phyloP scores from a whole-genome alignment of 2,888 invertebrate genomes.

The Cryptocephalus moraei region DNA sequence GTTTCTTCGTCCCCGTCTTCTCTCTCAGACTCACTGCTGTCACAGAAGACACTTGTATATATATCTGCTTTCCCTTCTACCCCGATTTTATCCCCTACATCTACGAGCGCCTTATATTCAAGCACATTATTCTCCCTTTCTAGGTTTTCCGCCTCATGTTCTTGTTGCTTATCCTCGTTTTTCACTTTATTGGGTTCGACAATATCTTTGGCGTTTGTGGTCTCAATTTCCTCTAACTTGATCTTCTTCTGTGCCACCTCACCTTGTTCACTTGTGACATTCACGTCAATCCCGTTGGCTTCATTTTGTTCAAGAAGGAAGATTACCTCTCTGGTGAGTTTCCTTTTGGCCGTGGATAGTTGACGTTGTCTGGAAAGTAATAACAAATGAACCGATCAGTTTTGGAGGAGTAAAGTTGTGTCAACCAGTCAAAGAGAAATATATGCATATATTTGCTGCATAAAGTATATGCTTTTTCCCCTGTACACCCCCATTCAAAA shows the following conservation, averaged over 20 bases:
- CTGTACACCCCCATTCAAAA: no score
- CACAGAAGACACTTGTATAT: conserved; percentile 82
- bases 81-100: conserved; percentile 32
- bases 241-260: conserved; percentile 1
- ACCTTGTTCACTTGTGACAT: neutral
- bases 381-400: no score
- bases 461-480: no score
- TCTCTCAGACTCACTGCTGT: conserved; percentile 50
- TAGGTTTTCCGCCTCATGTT: conserved; percentile 3
- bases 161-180: neutral
- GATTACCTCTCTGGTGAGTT: no score
- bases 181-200: neutral
- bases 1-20: conserved; percentile 24
- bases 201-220: neutral
- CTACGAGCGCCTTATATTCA: conserved; percentile 10
- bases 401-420: no score
- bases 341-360: no score
- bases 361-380: no score
- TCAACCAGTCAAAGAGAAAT: no score
- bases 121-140: neutral
- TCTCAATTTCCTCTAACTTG: conserved; percentile 1
- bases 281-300: neutral
- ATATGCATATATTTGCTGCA: no score
- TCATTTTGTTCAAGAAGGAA: neutral
- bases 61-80: conserved; percentile 57